A percentile compares a stretch with the other conserved stretches of the same genome.
These are phyloP conservation scores for Diplolepis rosae DNA, from an alignment of 2,888 invertebrate genomes.

Conservation along the genomic window DNA sequence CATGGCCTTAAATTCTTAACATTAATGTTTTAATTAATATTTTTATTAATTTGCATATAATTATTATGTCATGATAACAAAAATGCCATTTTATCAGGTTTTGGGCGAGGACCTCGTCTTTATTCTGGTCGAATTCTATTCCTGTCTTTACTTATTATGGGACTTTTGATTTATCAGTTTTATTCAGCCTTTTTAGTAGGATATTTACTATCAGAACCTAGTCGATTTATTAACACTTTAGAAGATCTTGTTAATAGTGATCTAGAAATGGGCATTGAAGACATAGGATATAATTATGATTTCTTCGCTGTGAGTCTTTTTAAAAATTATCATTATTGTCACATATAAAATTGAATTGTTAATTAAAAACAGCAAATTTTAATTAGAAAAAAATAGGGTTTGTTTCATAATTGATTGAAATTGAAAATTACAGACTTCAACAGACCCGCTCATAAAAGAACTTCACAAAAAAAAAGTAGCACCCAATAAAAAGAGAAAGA, in stretches of 20 bases:
- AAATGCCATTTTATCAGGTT: no score
- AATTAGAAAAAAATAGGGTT: no score
- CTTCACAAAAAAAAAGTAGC: constrained; percentile 78
- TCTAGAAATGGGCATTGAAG: constrained; percentile 65
- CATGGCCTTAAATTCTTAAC: no score
- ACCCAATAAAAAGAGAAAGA: constrained; percentile 52
- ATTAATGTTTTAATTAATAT: neutral
- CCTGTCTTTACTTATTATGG: constrained; percentile 64
- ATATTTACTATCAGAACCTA: constrained; percentile 64
- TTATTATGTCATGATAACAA: neutral
- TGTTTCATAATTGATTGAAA: no score
- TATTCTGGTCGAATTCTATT: constrained; percentile 72
- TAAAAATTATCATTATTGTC: no score
- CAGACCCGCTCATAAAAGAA: constrained; percentile 77
- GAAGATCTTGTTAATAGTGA: constrained; percentile 64
- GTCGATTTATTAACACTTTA: constrained; percentile 64
- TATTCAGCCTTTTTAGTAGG: constrained; percentile 71
- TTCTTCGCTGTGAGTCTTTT: constrained; percentile 58
- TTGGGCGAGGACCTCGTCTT: constrained; percentile 71
- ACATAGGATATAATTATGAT: constrained; percentile 66
- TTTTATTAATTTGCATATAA: neutral
- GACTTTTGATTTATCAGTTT: constrained; percentile 68
- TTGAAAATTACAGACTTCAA: constrained; percentile 10
- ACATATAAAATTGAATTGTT: no score
- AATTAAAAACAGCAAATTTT: no score